A percentile compares a stretch with the other conserved stretches of the same genome.
Evolutionary conservation across 2,113 vertebrate genomes (phyloP).

Genomic region (Rhinogobius similis): DNA sequence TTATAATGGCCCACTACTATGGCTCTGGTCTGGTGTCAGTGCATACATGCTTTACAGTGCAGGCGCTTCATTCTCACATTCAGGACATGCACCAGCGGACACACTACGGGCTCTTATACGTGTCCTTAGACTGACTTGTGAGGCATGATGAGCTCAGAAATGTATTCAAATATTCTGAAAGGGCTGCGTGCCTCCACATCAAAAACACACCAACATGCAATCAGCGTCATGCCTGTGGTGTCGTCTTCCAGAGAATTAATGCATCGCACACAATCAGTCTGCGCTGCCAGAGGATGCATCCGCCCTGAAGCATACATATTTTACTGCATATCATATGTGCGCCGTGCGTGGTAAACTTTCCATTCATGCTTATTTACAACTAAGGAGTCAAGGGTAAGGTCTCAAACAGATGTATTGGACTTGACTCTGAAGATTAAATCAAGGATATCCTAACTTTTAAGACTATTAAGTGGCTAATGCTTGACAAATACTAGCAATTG

Average conservation of each 20-base stretch:
- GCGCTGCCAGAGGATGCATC: background rate
- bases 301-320: background rate
- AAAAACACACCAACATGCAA: background rate
- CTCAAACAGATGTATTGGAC: background rate
- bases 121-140: background rate
- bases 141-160: background rate
- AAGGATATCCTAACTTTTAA: background rate
- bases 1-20: slow-evolving; percentile 51
- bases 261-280: slow-evolving; percentile 1
- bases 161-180: slow-evolving; percentile 25
- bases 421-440: background rate
- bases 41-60: slow-evolving; percentile 34
- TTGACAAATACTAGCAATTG: too few relatives aligned
- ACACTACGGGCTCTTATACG: background rate
- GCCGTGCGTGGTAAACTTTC: background rate
- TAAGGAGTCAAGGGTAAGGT: background rate
- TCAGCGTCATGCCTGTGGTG: slow-evolving; percentile 8
- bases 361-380: background rate
- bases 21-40: slow-evolving; percentile 40
- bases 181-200: slow-evolving; percentile 5
- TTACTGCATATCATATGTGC: background rate
- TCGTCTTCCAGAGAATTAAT: slow-evolving; percentile 10
- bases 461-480: too few relatives aligned
- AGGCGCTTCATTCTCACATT: slow-evolving; percentile 33
- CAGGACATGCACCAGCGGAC: slow-evolving; percentile 19